Evolutionary conservation across 2,797 vertebrate genomes (phyloP), one percentile per base, ranked within the genome.

Genomic region (Trachops cirrhosus): DNA sequence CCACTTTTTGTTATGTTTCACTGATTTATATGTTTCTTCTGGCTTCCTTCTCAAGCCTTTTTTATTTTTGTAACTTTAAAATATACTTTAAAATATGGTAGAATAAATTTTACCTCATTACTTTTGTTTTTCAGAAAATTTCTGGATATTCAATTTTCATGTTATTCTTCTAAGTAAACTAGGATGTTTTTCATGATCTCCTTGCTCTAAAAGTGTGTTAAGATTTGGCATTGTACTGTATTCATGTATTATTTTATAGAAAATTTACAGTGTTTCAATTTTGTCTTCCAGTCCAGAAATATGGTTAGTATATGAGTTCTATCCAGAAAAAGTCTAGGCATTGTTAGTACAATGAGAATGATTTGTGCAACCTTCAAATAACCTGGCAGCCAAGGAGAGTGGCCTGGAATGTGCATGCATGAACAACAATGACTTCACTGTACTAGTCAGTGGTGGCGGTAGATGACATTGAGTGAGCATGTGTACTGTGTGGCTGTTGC

Each of bases 101-200:
- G 3, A 90, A 32, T 89, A 77, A 75, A 8, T 89, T 82, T 91
- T 2, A 77, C 32, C 2, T 37, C 15, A 83, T 75, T 6, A n/a
- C 4, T 59, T 6, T n/a, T 74, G 19, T 83, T 91, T 71, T 54
- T 62, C 54, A 89, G 48, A 91, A 83, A 73, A 86, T 54, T 75
- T 62, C 26, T 78, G 4, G 10, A 37, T 91, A 67, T 57, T 92
- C 2, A 48, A 14, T 93, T 70, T 89, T 95, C 16, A 71, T 46
- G 19, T 83, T 94, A 67, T 71, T 86, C 46, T 86, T 93, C 29
- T 46, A 88, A 94, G 73, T 11, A 92, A 90, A 77, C 14, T 70
- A 75, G 9, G 29, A 67, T 15, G 90, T 44, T 74, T 93, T 89
- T 73, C 32, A 93, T 91, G 34, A 6, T 4, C 29, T 1, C 5